Evolutionary conservation across 1,140 invertebrate genomes (phyloP).

Genomic region (Drosophila athabasca): DNA sequence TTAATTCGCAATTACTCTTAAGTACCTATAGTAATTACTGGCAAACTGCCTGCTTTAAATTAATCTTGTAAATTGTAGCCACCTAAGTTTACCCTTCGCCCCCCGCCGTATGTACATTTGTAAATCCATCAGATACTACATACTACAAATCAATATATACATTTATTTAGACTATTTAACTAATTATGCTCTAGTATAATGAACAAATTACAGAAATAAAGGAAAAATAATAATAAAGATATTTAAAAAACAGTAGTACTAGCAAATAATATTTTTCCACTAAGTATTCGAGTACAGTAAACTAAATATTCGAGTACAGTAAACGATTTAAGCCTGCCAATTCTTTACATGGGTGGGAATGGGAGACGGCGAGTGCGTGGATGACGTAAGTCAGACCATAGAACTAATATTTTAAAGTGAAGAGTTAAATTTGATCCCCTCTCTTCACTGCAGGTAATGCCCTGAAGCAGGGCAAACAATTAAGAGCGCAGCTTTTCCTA

Average conservation of each 20-base stretch:
- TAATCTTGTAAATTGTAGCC: slow-evolving; percentile 38
- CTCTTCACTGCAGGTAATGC: no score
- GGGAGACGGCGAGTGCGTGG: no score
- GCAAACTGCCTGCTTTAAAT: slow-evolving; percentile 19
- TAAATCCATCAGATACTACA: slow-evolving; percentile 39
- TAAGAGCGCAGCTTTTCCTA: no score
- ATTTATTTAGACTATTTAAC: slow-evolving; percentile 23
- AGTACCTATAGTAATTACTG: slow-evolving; percentile 10
- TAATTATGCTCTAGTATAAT: slow-evolving; percentile 34
- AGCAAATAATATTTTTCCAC: neutral
- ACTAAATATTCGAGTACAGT: no score
- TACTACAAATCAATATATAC: slow-evolving; percentile 11
- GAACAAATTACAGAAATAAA: slow-evolving; percentile 15
- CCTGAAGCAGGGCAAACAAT: no score
- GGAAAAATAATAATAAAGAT: slow-evolving; percentile 22
- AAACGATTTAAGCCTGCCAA: no score
- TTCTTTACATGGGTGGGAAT: no score
- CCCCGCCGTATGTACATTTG: slow-evolving; percentile 39
- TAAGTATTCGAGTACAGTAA: no score
- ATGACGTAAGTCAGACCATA: no score
- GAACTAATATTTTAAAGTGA: no score
- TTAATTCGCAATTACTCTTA: slow-evolving; percentile 26
- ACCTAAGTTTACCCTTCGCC: slow-evolving; percentile 11
- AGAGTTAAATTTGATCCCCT: no score
- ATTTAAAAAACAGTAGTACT: neutral